Percentiles rank a stretch among this genome's conserved stretches.
Evolutionary conservation across 2,888 invertebrate genomes (phyloP).

Genomic region (Sussaba pulchella): DNA sequence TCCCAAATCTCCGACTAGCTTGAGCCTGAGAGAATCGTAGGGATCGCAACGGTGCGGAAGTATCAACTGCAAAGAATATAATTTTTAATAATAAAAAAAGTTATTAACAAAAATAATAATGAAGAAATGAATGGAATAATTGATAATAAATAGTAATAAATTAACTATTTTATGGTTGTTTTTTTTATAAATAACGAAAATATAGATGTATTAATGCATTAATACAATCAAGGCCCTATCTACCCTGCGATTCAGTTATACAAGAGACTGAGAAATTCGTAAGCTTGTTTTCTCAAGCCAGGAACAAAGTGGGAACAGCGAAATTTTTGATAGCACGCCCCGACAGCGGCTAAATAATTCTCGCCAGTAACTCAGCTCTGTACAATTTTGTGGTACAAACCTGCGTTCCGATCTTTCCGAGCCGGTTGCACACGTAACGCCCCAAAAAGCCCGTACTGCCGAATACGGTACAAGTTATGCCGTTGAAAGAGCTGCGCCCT

Average conservation of each 20-base stretch:
- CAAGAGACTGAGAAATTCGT: too few relatives aligned
- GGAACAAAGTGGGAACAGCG: too few relatives aligned
- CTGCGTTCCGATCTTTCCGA: constrained; percentile 95
- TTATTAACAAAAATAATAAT: neutral
- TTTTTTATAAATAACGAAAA: too few relatives aligned
- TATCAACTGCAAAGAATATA: constrained; percentile 89
- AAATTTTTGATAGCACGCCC: neutral
- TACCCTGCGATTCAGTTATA: too few relatives aligned
- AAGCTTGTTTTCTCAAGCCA: neutral
- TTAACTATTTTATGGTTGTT: too few relatives aligned
- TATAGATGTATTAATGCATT: too few relatives aligned
- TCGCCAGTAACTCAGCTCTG: too few relatives aligned
- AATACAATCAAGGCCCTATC: too few relatives aligned
- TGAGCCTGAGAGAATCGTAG: constrained; percentile 91
- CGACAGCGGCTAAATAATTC: too few relatives aligned
- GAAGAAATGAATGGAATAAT: too few relatives aligned
- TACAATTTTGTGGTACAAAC: constrained; percentile 62
- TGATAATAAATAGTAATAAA: too few relatives aligned
- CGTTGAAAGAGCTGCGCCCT: constrained; percentile 98
- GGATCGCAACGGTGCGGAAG: constrained; percentile 96
- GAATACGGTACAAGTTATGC: constrained; percentile 99
- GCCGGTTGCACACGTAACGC: constrained; percentile 93
- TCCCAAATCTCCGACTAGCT: constrained; percentile 96
- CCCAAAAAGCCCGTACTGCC: constrained; percentile 97
- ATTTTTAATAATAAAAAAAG: neutral